Conservation (phyloP, 2,113 vertebrate species). For the Puffinus mauretanicus region DNA sequence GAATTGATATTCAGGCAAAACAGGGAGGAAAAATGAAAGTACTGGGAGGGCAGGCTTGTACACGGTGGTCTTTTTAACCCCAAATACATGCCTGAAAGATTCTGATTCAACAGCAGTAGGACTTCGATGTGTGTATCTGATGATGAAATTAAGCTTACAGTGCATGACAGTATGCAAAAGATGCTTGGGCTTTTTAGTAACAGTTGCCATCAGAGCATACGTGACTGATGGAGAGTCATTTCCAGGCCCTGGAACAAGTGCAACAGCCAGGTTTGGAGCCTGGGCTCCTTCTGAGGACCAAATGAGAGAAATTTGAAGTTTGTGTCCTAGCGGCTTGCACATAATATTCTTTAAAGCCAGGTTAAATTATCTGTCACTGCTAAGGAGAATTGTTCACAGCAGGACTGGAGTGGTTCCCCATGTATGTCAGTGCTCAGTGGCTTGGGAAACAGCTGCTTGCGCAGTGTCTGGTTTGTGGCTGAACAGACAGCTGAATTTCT, state of each 20-base stretch:
- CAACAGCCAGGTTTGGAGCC: background rate
- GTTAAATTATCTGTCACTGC: background rate
- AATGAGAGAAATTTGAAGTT: background rate
- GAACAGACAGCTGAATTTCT: constrained; percentile 29
- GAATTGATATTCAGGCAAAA: background rate
- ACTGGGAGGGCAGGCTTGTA: background rate
- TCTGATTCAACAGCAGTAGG: background rate
- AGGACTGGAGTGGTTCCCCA: background rate
- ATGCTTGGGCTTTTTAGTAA: background rate
- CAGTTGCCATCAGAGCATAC: background rate
- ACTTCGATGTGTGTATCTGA: background rate
- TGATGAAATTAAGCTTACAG: background rate
- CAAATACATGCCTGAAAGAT: background rate
- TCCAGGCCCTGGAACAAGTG: background rate
- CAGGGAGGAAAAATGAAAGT: background rate
- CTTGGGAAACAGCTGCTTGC: constrained; percentile 50
- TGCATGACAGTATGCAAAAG: background rate
- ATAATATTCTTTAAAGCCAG: background rate
- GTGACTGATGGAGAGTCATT: background rate
- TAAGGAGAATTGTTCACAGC: constrained; percentile 30
- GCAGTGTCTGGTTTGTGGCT: background rate
- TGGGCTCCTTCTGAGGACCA: background rate
- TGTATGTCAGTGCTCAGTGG: background rate
- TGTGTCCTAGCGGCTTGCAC: background rate
- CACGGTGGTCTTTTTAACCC: background rate